Evolutionary conservation across 1,140 invertebrate species (phyloP), one percentile per base, ranked within the genome.

Genomic region (Cherax destructor): DNA sequence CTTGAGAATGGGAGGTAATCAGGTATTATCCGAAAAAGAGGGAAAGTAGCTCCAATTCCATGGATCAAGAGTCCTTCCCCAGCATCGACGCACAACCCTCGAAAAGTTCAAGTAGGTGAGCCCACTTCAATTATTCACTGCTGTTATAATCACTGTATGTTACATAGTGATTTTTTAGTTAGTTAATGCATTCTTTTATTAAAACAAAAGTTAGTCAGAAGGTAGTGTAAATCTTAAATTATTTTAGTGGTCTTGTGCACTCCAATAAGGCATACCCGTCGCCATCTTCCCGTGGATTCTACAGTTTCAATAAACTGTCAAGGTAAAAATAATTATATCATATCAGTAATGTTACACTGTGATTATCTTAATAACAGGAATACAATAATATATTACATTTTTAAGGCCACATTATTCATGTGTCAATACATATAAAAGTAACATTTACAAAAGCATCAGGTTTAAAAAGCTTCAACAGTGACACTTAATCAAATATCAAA

Each of bases 231-330:
- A 59, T 74, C 72, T 24, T 24, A 83, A 83, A 18, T 69, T 69
- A 69, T 13, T 47, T 41, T 7, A 83, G 56, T 59, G 50, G 59
- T 83, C 56, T 24, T 72, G 80, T 88, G 76, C 74, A 79, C 61
- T 76, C 83, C 83, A 79, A 24, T 18, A n/a, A 79, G 81, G 69
- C 91, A 87, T 92, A 92, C 91, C 91, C 91, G 69, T 49, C 91
- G 91, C 91, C 91, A 92, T 92, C 91, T 83, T 41, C 91, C 91
- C 72, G 91, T 49, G 47, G 91, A 92, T 74, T 92, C 91, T 85
- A 92, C 91, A 74, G 91, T 89, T 88, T 92, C 91, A 74, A 92
- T 88, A 88, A 93, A 86, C 81, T 89, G 86, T 80, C 47, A 77
- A 91, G 49, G 86, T 61, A 47, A 69, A 85, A 91, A 86, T 52